Evolutionary conservation across 2,888 invertebrate genomes (phyloP).

Genomic region (Trichogramma evanescens): DNA sequence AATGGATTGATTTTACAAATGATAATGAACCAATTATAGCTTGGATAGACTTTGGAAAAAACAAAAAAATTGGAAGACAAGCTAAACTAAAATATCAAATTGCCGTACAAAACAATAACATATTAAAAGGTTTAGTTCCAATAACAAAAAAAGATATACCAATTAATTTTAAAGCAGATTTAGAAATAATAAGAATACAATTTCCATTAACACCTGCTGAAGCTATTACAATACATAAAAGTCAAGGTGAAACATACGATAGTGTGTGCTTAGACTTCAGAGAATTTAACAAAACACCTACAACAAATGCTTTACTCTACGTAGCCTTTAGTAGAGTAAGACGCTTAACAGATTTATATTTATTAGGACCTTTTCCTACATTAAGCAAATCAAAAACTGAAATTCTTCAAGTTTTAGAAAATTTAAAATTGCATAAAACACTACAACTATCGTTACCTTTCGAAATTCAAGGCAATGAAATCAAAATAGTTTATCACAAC

Average conservation of each 20-base stretch:
- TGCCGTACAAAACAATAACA: conserved; percentile 5
- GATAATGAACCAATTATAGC: conserved; percentile 6
- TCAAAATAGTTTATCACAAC: conserved; percentile 16
- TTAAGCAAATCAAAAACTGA: too few species aligned
- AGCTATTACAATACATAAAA: conserved; percentile 18
- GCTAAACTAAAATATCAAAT: conserved; percentile 3
- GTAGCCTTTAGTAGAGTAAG: conserved; percentile 12
- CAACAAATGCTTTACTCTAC: conserved; percentile 1
- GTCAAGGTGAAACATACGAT: conserved; percentile 15
- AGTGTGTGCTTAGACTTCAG: conserved; percentile 7
- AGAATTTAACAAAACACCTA: not conserved
- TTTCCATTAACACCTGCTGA: conserved; percentile 14
- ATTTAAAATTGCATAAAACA: too few species aligned
- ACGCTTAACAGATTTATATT: conserved; percentile 10
- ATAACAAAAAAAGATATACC: conserved; percentile 1
- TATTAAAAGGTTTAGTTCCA: conserved; percentile 7
- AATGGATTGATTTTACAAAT: not conserved
- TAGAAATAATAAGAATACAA: conserved; percentile 5
- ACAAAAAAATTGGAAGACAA: conserved; percentile 14
- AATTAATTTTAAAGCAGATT: conserved; percentile 10
- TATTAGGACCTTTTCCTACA: conserved; percentile 2
- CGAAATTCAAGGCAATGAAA: not conserved
- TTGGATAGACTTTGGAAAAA: conserved; percentile 20
- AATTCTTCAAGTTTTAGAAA: too few species aligned
- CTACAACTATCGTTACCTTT: too few species aligned